Base-by-base conservation (phyloP, 2,797 vertebrate genomes). In the Coreius guichenoti region DNA sequence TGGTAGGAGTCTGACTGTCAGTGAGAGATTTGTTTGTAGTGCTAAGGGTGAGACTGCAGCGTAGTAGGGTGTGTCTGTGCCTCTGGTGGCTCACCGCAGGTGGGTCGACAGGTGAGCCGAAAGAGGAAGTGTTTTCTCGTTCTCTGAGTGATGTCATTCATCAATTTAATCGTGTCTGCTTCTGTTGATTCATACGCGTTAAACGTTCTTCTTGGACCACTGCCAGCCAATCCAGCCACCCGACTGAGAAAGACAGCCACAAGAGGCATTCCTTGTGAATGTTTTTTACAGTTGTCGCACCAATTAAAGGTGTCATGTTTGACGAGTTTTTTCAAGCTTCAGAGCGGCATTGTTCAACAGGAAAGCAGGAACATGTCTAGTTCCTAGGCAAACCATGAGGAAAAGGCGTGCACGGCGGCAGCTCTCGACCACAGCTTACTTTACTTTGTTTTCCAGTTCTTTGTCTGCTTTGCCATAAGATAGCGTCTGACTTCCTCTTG, bases 141-240 rank as follows among this genome's bases (percentile, higher is more conserved):
- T 9, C 63, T 82, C 84, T 86, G 58, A 75, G 43, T 76, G 85
- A 83, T 82, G 85, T 85, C n/a, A n/a, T n/a, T n/a, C 80, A 83
- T 78, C 16, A 12, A 6, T n/a, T 13, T 76, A 81, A 88, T 85
- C 43, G 31, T 1, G 74, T 86, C 84, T 82, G 73, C 36, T 78
- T 82, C n/a, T 76, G 51, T n/a, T 74, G 77, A 87, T 69, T 86
- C 82, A 86, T 82, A 29, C n/a, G 51, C 68, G 21, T 33, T 63
- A 47, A 70, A 51, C 12, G 31, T 29, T 73, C 70, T 8, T 49
- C 19, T 73, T 86, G 75, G 75, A 75, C 21, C n/a, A 19, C 51
- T 76, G 75, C 79, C 86, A 87, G 33, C 31, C 31, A 13, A 51
- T 76, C 80, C 85, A 79, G 80, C 45, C 68, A 19, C n/a, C 11